phyloP scores from a whole-genome alignment of 2,888 invertebrate genomes.

The Stegana nigrithorax region DNA sequence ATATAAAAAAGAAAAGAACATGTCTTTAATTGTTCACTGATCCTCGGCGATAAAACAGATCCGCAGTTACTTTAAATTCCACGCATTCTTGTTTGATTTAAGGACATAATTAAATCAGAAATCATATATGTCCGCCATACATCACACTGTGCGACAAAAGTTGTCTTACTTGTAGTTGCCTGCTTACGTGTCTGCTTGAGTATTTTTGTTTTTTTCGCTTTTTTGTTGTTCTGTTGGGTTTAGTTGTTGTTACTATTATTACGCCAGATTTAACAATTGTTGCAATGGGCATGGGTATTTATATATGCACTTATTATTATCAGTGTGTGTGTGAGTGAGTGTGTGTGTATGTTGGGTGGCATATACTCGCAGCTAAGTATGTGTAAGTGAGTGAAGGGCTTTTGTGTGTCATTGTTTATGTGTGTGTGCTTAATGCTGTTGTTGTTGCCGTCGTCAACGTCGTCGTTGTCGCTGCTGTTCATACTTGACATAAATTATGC shows the following conservation, averaged over 20 bases:
- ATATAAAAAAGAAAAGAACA: no score
- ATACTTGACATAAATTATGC: slow-evolving; percentile 62
- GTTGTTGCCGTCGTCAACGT: slow-evolving; percentile 12
- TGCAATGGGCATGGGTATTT: slow-evolving; percentile 61
- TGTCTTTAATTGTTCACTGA: no score
- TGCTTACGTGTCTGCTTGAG: no score
- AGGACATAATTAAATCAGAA: no score
- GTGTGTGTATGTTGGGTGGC: slow-evolving; percentile 8
- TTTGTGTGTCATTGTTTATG: slow-evolving; percentile 28
- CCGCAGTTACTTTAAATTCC: no score
- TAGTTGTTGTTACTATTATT: slow-evolving; percentile 32
- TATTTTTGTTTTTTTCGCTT: no score
- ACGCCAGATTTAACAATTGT: slow-evolving; percentile 53
- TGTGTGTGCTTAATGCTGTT: neutral
- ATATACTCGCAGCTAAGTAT: neutral
- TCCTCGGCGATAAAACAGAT: no score
- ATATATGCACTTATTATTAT: slow-evolving; percentile 62
- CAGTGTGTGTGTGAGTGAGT: slow-evolving; percentile 36
- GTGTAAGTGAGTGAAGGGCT: slow-evolving; percentile 7
- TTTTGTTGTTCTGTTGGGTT: no score
- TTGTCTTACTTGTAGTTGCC: no score
- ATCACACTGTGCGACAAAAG: no score
- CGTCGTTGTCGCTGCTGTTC: slow-evolving; percentile 39
- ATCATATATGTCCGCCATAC: no score
- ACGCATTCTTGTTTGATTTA: no score